phyloP scores from a whole-genome alignment of 2,113 vertebrate species.

The Atractosteus spatula region DNA sequence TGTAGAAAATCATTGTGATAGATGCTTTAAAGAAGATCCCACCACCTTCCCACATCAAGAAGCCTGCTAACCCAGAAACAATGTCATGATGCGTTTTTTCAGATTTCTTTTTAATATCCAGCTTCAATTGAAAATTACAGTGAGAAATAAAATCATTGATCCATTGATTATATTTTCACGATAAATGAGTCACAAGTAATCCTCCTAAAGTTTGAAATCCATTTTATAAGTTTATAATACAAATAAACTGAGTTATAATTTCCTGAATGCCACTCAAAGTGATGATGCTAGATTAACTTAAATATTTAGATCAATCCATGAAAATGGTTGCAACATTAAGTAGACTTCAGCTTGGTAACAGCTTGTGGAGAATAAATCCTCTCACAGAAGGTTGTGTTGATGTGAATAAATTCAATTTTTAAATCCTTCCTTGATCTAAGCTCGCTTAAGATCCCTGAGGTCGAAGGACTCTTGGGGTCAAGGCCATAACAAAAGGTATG shows the following conservation, averaged over 20 bases:
- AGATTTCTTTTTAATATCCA: not conserved
- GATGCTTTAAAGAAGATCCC: not conserved
- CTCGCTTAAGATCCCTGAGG: slow-evolving; percentile 75
- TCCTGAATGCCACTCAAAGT: slow-evolving; percentile 2
- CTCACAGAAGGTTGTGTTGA: slow-evolving; percentile 72
- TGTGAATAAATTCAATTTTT: slow-evolving; percentile 91
- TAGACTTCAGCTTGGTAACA: slow-evolving; percentile 66
- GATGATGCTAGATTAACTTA: slow-evolving; percentile 10
- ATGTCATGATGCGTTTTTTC: not conserved
- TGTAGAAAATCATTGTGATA: not conserved
- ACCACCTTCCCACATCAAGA: not conserved
- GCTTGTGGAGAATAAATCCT: slow-evolving; percentile 83
- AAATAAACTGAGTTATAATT: not conserved
- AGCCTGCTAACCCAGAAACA: not conserved
- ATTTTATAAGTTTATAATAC: no score
- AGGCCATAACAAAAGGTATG: slow-evolving; percentile 74
- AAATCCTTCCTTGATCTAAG: slow-evolving; percentile 89
- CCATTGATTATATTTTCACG: slow-evolving; percentile 4
- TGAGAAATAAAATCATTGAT: not conserved
- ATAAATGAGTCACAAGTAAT: not conserved
- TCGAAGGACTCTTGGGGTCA: slow-evolving; percentile 76
- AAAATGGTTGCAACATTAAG: slow-evolving; percentile 7
- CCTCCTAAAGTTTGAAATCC: not conserved
- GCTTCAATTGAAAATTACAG: no score
- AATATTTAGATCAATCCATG: slow-evolving; percentile 22